Conservation (phyloP, 2,888 invertebrate species). For the Metacarcinus magister region DNA sequence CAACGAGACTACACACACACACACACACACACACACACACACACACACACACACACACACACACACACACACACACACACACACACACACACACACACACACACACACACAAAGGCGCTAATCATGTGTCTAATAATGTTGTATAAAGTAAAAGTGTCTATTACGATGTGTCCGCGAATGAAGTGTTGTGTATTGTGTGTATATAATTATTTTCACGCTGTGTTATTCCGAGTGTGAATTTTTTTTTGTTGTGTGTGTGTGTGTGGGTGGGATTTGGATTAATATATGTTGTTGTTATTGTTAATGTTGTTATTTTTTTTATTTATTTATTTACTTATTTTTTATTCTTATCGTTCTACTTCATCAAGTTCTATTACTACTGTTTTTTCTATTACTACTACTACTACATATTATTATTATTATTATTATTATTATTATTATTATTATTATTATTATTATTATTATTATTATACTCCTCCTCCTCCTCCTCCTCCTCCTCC, state of each 20-base stretch:
- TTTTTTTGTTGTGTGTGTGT: neutral
- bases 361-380: too few species aligned
- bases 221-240: too few species aligned
- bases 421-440: too few species aligned
- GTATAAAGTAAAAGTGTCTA: too few species aligned
- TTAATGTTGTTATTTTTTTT: neutral
- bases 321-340: neutral
- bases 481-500: too few species aligned
- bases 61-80: neutral
- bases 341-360: neutral
- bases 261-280: neutral
- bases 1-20: neutral
- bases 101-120: too few species aligned
- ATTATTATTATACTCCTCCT: too few species aligned
- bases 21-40: neutral
- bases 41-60: constrained; percentile 22
- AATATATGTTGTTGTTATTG: neutral
- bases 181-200: too few species aligned
- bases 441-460: too few species aligned
- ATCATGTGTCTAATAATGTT: too few species aligned
- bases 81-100: neutral
- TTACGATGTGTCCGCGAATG: too few species aligned
- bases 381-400: neutral
- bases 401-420: neutral
- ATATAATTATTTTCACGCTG: too few species aligned